phyloP scores from a whole-genome alignment of 2,888 invertebrate genomes.

The Aplocera efformata region DNA sequence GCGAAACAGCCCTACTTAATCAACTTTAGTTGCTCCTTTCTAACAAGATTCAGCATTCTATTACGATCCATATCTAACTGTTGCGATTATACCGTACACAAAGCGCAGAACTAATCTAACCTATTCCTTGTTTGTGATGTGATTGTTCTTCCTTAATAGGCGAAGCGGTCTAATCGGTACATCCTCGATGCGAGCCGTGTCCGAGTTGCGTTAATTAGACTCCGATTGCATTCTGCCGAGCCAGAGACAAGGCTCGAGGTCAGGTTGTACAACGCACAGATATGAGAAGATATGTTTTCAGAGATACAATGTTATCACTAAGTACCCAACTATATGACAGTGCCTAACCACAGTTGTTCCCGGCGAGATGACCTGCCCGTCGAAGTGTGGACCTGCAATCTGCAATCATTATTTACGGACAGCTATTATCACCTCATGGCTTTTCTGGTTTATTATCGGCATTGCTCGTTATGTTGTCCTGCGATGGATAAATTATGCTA shows the following conservation, averaged over 20 bases:
- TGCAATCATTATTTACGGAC: conserved; percentile 78
- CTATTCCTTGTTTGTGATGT: conserved; percentile 67
- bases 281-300: conserved; percentile 15
- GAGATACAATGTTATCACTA: conserved; percentile 21
- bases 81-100: conserved; percentile 26
- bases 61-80: conserved; percentile 29
- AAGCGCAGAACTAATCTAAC: conserved; percentile 51
- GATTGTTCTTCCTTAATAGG: conserved; percentile 77
- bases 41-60: conserved; percentile 22
- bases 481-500: conserved; percentile 78
- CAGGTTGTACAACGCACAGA: conserved; percentile 39
- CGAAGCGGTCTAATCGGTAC: conserved; percentile 66
- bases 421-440: conserved; percentile 79
- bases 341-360: conserved; percentile 26
- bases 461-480: conserved; percentile 79
- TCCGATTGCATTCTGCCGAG: conserved; percentile 61
- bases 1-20: conserved; percentile 15
- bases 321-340: conserved; percentile 15
- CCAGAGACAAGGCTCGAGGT: conserved; percentile 55
- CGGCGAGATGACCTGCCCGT: conserved; percentile 46
- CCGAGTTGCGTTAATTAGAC: conserved; percentile 70
- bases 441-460: conserved; percentile 79
- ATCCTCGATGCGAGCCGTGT: conserved; percentile 62
- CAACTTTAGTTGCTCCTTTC: conserved; percentile 19
- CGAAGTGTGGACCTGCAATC: conserved; percentile 72